Conservation (phyloP, 2,113 vertebrate genomes). For the Alaudala cheleensis region DNA sequence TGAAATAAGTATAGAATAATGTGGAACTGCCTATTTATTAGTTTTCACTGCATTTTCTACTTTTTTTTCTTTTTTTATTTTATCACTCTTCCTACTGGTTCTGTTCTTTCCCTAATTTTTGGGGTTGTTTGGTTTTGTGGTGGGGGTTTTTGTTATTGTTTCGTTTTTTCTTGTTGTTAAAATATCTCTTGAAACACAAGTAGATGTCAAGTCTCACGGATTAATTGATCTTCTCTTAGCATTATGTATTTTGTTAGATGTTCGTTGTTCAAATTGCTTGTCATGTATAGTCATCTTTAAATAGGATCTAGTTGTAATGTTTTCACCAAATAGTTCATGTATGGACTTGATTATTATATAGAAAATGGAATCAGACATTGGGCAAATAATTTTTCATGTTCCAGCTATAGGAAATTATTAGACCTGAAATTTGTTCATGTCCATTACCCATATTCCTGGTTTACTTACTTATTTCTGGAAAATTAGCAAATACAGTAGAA, state of each 20-base stretch:
- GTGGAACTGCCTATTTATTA: background rate
- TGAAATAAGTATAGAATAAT: background rate
- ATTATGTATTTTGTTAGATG: background rate
- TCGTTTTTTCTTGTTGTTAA: background rate
- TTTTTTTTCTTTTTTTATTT: no score
- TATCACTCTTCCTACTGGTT: background rate
- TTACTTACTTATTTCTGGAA: background rate
- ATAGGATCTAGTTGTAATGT: background rate
- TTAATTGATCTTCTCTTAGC: background rate
- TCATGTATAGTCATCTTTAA: background rate
- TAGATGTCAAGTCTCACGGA: background rate
- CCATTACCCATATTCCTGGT: background rate
- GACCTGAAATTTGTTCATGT: background rate
- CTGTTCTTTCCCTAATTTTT: background rate
- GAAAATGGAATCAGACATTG: background rate
- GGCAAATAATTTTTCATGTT: background rate
- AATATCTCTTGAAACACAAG: background rate
- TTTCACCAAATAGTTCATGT: background rate
- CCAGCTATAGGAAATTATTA: background rate
- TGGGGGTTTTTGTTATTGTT: accelerated
- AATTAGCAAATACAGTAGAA: background rate
- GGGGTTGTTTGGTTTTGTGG: background rate
- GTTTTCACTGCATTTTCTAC: background rate
- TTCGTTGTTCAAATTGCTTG: background rate
- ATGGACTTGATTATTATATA: background rate